Evolutionary conservation across 2,113 vertebrate genomes (phyloP), one percentile per base, ranked within the genome.

Genomic region (Ochotona princeps): DNA sequence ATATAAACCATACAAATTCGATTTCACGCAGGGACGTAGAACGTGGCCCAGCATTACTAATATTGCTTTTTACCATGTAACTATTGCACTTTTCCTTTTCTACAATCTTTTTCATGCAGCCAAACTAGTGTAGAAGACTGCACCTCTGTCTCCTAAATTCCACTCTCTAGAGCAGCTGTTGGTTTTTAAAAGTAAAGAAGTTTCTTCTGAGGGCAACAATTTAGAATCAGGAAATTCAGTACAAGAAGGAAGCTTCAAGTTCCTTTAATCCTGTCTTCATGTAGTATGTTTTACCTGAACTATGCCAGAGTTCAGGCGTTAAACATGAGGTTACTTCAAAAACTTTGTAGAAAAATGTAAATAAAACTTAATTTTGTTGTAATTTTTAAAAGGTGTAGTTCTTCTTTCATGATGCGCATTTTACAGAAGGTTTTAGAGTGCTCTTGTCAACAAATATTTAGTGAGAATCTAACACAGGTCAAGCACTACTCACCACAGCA

Each of bases 21-120:
- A 90, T 96, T 97, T 97, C 75, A 95, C 0, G 20, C 0, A 6
- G 84, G 79, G 89, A 94, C 2, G 4, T 83, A 96, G 38, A 90
- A 92, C 83, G 94, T 96, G 84, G 70, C 89, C 63, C 96, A 92
- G 26, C 84, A 86, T 87, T 92, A 54, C 83, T 97, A 96, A 92
- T 87, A 91, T 86, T 86, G 73, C 23, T 96, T 75, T 96, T 97
- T 97, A 84, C 57, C 21, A 51, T 57, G 80, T 44, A 80, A 13
- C 26, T 90, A 60, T 78, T 21, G 5, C 15, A 28, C 74, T 76
- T 86, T 44, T 57, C 26, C 12, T 25, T 23, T 38, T 80, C 74
- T 20, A 70, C 74, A 85, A 91, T 94, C 28, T 28, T 80, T 80
- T 72, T 92, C 81, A 90, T 81, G 10, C 66, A 90, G 57, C 21